Percentiles rank a stretch among this genome's conserved stretches.
phyloP scores from a whole-genome alignment of 2,888 invertebrate species.

The Ecliptopera silaceata region DNA sequence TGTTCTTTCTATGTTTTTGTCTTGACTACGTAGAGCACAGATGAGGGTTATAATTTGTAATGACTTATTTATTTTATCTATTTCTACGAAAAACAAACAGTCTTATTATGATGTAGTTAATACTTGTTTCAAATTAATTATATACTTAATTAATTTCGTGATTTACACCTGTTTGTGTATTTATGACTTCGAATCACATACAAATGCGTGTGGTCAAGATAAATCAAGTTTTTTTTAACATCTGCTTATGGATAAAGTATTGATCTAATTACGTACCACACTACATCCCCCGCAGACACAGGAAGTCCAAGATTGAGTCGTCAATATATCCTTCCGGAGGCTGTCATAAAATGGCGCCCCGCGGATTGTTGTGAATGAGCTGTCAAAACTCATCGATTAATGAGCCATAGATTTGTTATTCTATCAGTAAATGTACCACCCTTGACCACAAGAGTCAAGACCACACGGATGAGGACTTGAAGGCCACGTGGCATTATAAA shows the following conservation, averaged over 20 bases:
- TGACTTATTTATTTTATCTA: too few species aligned
- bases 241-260: not conserved
- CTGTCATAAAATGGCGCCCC: slow-evolving; percentile 59
- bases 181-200: too few species aligned
- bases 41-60: too few species aligned
- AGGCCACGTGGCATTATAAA: slow-evolving; percentile 45
- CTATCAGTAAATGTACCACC: slow-evolving; percentile 53
- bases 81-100: too few species aligned
- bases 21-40: too few species aligned
- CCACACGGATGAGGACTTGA: slow-evolving; percentile 41
- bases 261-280: slow-evolving; percentile 17
- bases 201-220: slow-evolving; percentile 6
- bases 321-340: slow-evolving; percentile 69
- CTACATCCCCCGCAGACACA: slow-evolving; percentile 35
- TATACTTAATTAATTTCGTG: too few species aligned
- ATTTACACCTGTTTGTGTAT: too few species aligned
- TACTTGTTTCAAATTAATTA: too few species aligned
- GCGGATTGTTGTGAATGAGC: slow-evolving; percentile 78
- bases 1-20: not conserved
- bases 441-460: slow-evolving; percentile 41
- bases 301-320: slow-evolving; percentile 71
- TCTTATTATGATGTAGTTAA: too few species aligned
- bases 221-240: not conserved
- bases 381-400: slow-evolving; percentile 71
- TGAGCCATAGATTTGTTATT: slow-evolving; percentile 54